Base-by-base conservation (phyloP, 2,113 vertebrate genomes). In the Nothobranchius furzeri region DNA sequence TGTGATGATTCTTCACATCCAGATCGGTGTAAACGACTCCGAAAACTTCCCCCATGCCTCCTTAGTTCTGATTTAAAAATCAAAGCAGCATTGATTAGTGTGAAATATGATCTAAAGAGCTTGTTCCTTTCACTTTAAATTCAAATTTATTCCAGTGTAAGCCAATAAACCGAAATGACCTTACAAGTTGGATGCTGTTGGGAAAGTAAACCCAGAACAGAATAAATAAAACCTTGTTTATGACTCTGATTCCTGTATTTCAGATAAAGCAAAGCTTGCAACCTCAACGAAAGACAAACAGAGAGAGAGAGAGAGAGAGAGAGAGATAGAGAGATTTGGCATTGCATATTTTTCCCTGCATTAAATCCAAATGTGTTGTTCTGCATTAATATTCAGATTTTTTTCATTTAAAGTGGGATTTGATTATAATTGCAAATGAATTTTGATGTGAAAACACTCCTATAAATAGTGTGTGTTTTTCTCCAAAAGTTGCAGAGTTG, bases 361-460 rank as follows among this genome's bases (percentile, higher is more conserved):
- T 88, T 83, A 84, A 89, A 88, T 79, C 70, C 72, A 82, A 87
- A 87, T 77, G 78, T 87, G 88, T 85, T 88, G 82, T 68, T 76
- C 70, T 62, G 84, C 81, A 87, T 86, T 83, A 81, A 83, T 81
- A 85, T 83, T 71, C 60, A 46, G 12, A 42, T 65, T 12, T 11
- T 12, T 3, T 10, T 43, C 3, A 45, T 12, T 45, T 12, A 56
- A 76, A 81, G 60, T 72, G 49, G 84, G 83, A 77, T 83, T 85
- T 84, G 77, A 90, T 90, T 90, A 86, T 69, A 88, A 87, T 90
- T 90, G 89, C 87, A 88, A 86, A 90, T 90, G 51, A 85, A 83
- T 73, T 71, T 65, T 72, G 73, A 71, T 81, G 78, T 80, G 79
- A 84, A 87, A 88, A 86, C 80, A 83, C 74, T 81, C 75, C 73